Conservation (phyloP, 2,113 vertebrate genomes). For the Crotalus tigris region DNA sequence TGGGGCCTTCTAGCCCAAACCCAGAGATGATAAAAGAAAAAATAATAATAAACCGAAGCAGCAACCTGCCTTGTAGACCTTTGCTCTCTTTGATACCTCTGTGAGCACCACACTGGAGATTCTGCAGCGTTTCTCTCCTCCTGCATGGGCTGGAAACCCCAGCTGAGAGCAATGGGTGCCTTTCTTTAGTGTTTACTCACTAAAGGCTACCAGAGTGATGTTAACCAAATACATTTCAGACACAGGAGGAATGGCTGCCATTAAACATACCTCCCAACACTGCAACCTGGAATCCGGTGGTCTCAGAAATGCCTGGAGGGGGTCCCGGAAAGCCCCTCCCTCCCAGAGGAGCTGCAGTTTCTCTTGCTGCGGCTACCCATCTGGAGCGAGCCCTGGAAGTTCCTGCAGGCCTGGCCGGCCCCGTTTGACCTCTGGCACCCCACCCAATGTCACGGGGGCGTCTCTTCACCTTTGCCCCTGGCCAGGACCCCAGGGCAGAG, state of each 20-base stretch:
- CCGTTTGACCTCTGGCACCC: constrained; percentile 59
- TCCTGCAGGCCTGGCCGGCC: not conserved
- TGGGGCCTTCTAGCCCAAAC: not conserved
- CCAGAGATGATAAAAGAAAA: not conserved
- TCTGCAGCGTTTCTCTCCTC: not conserved
- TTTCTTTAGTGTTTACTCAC: not conserved
- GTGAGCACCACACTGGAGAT: not conserved
- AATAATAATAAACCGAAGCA: not conserved
- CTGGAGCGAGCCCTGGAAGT: rapidly evolving
- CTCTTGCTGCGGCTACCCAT: not conserved
- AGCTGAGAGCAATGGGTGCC: constrained; percentile 39
- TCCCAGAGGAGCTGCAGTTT: rapidly evolving
- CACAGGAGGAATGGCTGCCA: not conserved
- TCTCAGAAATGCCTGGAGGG: constrained; percentile 25
- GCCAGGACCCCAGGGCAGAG: constrained; percentile 43
- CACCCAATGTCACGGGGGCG: constrained; percentile 67
- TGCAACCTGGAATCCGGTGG: not conserved
- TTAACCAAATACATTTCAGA: not conserved
- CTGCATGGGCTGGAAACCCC: not conserved
- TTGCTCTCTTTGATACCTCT: not conserved
- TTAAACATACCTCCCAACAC: not conserved
- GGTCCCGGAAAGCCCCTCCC: rapidly evolving
- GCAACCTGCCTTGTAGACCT: not conserved
- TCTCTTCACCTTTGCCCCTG: constrained; percentile 53
- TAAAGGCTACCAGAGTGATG: not conserved